These are phyloP conservation scores for Craterocephalus amniculus DNA, from an alignment of 2,797 vertebrate species.

Conservation along the genomic window DNA sequence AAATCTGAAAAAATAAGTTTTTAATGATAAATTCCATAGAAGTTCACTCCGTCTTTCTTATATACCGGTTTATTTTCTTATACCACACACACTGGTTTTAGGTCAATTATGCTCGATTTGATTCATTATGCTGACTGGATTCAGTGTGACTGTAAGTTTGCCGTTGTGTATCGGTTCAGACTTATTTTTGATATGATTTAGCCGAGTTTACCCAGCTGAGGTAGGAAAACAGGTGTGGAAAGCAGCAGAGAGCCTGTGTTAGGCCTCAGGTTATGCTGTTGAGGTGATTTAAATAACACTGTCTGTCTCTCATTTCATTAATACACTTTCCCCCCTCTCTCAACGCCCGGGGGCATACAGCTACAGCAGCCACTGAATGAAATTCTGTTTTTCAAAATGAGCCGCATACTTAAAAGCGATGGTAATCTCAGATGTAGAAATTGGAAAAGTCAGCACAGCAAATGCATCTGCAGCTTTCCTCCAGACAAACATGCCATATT, in stretches of 20 bases:
- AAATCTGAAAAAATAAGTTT: background rate
- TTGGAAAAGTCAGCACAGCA: slow-evolving; percentile 79
- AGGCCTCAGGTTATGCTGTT: slow-evolving; percentile 68
- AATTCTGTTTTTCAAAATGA: slow-evolving; percentile 81
- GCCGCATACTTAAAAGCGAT: slow-evolving; percentile 74
- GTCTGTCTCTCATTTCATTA: slow-evolving; percentile 80
- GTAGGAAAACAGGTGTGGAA: slow-evolving; percentile 61
- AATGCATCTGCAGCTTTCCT: slow-evolving; percentile 75
- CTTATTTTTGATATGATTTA: slow-evolving; percentile 51
- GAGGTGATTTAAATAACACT: slow-evolving; percentile 82
- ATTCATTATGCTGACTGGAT: slow-evolving; percentile 18
- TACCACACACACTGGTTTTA: background rate
- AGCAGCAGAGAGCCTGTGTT: slow-evolving; percentile 56
- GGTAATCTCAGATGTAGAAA: slow-evolving; percentile 81
- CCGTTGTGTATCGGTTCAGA: slow-evolving; percentile 18
- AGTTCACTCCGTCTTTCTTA: background rate
- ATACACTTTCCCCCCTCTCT: slow-evolving; percentile 62
- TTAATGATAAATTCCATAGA: background rate
- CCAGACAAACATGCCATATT: slow-evolving; percentile 79
- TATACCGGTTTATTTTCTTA: background rate
- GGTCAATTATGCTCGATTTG: slow-evolving; percentile 8
- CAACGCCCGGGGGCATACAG: slow-evolving; percentile 67
- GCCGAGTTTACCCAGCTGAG: slow-evolving; percentile 46
- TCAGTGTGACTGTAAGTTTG: slow-evolving; percentile 6
- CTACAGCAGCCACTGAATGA: slow-evolving; percentile 72